phyloP scores from a whole-genome alignment of 2,888 invertebrate species.

The Myathropa florea region DNA sequence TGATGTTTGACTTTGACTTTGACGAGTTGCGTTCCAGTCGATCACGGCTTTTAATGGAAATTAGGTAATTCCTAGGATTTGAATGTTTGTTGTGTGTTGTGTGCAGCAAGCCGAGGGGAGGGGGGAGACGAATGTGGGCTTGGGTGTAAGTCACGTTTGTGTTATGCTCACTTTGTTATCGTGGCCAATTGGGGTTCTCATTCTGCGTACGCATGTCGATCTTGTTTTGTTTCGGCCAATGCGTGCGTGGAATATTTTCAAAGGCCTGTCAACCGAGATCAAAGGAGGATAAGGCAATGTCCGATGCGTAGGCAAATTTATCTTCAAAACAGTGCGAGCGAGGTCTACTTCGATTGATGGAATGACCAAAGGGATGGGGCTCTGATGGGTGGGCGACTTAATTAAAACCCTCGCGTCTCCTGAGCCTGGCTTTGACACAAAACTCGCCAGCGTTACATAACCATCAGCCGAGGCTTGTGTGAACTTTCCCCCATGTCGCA shows the following conservation, averaged over 20 bases:
- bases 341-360: too few relatives aligned
- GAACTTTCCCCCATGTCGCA: not conserved
- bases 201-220: not conserved
- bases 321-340: too few relatives aligned
- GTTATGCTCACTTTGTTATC: conserved; percentile 2
- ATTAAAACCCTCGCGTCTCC: not conserved
- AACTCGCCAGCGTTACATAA: not conserved
- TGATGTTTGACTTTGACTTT: not conserved
- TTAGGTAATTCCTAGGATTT: conserved; percentile 4
- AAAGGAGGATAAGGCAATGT: not conserved
- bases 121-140: not conserved
- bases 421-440: too few relatives aligned
- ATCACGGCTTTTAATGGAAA: conserved; percentile 15
- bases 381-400: not conserved
- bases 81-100: not conserved
- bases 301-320: not conserved
- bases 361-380: too few relatives aligned
- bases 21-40: conserved; percentile 3
- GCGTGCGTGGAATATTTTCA: not conserved
- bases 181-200: not conserved
- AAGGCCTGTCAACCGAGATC: not conserved
- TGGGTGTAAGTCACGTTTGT: not conserved
- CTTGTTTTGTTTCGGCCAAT: not conserved
- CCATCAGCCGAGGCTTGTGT: not conserved
- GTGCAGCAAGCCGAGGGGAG: not conserved